Evolutionary conservation across 2,797 vertebrate species (phyloP).

Genomic region (Lophura swinhoii): DNA sequence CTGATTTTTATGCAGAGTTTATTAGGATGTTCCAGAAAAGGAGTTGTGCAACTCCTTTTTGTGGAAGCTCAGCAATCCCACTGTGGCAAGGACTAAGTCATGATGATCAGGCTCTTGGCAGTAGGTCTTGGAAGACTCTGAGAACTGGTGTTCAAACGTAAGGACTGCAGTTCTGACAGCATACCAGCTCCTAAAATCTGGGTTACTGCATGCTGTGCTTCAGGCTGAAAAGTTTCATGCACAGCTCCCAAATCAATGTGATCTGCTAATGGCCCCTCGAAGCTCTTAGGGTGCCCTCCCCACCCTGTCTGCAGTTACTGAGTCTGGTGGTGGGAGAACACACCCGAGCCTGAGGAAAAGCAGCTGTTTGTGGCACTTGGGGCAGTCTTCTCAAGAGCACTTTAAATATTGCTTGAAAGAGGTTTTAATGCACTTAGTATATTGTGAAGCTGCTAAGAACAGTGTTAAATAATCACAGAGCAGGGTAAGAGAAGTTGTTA

Average conservation of each 20-base stretch:
- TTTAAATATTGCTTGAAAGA: constrained; percentile 31
- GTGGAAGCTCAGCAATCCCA: neutral
- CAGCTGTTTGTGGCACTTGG: constrained; percentile 55
- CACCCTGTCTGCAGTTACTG: constrained; percentile 4
- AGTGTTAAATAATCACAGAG: constrained; percentile 54
- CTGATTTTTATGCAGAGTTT: constrained; percentile 28
- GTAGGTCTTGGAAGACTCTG: neutral
- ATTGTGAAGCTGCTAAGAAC: constrained; percentile 49
- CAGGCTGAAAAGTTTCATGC: constrained; percentile 26
- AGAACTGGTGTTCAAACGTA: neutral
- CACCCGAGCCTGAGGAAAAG: constrained; percentile 29
- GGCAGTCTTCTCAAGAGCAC: constrained; percentile 46
- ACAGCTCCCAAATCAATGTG: constrained; percentile 20
- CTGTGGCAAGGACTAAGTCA: neutral
- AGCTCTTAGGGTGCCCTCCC: neutral
- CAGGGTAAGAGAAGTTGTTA: constrained; percentile 40
- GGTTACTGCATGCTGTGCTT: neutral
- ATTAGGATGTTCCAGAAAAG: neutral
- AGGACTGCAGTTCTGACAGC: neutral
- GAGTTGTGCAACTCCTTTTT: neutral
- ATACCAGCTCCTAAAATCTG: neutral
- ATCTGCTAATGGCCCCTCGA: constrained; percentile 11
- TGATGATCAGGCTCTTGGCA: neutral
- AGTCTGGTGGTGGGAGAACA: constrained; percentile 50
- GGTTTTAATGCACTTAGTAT: constrained; percentile 35